A percentile compares a stretch with the other conserved stretches of the same genome.
Evolutionary conservation across 2,888 invertebrate species (phyloP).

Genomic region (Therioaphis trifolii): DNA sequence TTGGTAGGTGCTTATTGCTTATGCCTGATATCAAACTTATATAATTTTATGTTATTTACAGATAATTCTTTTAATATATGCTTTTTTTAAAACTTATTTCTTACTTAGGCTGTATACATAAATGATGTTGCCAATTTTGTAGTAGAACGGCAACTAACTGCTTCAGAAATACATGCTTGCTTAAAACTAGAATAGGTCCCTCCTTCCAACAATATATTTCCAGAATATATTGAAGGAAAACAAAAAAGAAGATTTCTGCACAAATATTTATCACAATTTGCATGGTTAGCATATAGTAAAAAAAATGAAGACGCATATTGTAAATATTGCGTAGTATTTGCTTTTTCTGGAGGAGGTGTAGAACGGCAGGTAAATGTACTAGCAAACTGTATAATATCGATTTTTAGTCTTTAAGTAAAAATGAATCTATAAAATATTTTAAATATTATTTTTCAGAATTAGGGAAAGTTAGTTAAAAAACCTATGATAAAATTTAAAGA

Average conservation of each 20-base stretch:
- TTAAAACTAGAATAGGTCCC: no score
- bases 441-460: slow-evolving; percentile 23
- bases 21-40: no score
- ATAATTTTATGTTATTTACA: no score
- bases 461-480: not conserved
- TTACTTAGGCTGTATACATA: no score
- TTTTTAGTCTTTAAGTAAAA: not conserved
- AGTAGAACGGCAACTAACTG: no score
- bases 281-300: slow-evolving; percentile 46
- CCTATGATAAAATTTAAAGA: slow-evolving; percentile 21
- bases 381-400: not conserved
- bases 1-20: no score
- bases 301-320: slow-evolving; percentile 13
- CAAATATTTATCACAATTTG: slow-evolving; percentile 7
- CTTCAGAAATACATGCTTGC: no score
- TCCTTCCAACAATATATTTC: no score
- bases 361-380: not conserved
- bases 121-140: no score
- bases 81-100: no score
- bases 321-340: slow-evolving; percentile 38
- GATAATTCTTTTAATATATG: no score
- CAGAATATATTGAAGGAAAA: no score
- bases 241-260: slow-evolving; percentile 30
- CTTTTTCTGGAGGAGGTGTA: slow-evolving; percentile 13
- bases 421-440: not conserved